Conservation (phyloP, 2,797 vertebrate species). For the Coracias cyanogaster region DNA sequence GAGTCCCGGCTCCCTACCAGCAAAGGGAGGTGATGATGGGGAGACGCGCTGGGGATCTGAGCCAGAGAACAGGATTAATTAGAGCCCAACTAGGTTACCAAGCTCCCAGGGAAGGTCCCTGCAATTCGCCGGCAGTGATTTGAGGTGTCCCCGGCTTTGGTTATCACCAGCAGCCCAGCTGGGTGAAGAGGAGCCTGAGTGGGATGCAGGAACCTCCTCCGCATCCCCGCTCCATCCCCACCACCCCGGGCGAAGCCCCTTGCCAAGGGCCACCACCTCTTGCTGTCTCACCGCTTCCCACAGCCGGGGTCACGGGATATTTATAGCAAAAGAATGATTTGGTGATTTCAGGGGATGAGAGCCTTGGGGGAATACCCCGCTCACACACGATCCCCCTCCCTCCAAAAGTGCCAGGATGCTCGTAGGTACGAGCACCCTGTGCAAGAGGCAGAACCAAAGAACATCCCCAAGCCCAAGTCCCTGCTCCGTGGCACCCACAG, state of each 20-base stretch:
- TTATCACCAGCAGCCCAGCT: background rate
- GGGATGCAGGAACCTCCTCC: background rate
- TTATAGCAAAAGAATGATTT: background rate
- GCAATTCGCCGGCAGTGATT: background rate
- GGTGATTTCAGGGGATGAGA: background rate
- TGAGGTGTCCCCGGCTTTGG: background rate
- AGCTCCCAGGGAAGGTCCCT: background rate
- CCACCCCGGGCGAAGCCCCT: rapidly evolving
- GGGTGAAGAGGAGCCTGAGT: background rate
- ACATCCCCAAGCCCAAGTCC: background rate
- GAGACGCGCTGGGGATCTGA: background rate
- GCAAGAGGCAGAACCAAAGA: background rate
- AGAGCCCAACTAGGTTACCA: background rate
- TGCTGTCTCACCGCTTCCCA: background rate
- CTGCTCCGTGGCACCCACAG: background rate
- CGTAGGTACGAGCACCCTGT: rapidly evolving
- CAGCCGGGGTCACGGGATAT: background rate
- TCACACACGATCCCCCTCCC: background rate
- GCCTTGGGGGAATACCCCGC: background rate
- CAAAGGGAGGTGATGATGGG: rapidly evolving
- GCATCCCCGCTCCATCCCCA: background rate
- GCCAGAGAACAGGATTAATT: background rate
- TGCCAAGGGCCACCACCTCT: background rate
- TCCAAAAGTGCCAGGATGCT: background rate
- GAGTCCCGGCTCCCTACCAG: background rate